Base-by-base conservation (phyloP, 2,113 vertebrate genomes). In the Prietella phreatophila region DNA sequence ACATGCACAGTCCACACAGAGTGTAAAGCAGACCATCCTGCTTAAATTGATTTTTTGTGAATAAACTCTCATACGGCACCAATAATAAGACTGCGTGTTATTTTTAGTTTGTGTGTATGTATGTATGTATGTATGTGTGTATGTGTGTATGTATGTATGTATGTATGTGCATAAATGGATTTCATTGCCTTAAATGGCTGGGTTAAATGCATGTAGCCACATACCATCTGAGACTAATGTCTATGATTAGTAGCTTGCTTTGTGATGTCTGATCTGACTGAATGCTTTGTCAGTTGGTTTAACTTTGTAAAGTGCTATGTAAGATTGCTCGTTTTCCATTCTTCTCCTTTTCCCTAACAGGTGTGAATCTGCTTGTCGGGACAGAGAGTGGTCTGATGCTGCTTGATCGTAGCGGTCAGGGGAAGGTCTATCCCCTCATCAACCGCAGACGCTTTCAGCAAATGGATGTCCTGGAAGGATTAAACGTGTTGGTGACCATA, bases 381-480 rank as follows among this genome's bases (percentile, higher is more conserved):
- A 99, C 98, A 27, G 98, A 99, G 94, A 99, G 98, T 47, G 98
- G 98, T 47, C 94, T 99, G 92, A 99, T 99, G 98, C 95, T 99
- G 93, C 93, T 99, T 95, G 98, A 99, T 92, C 96, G 98, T 91
- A 99, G 98, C 88, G 98, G 98, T 89, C 98, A 99, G 91, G 98
- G 98, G 53, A 99, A 99, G 86, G 98, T 99, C 56, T 99, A 99
- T 92, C 97, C 98, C 0, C 96, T 99, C 85, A 99, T 99, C 92
- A 99, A 95, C 92, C 93, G 98, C 82, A 95, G 98, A 33, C 95
- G 98, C 53, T 99, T 99, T 93, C 98, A 98, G 88, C 98, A 99
- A 93, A 99, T 99, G 98, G 98, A 99, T 80, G 98, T 99, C 60
- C 96, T 99, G 84, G 98, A 99, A 94, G 98, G 98, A 84, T 95